A percentile compares a stretch with the other conserved stretches of the same genome.
Evolutionary conservation across 2,113 vertebrate genomes (phyloP).

Genomic region (Gadus macrocephalus): DNA sequence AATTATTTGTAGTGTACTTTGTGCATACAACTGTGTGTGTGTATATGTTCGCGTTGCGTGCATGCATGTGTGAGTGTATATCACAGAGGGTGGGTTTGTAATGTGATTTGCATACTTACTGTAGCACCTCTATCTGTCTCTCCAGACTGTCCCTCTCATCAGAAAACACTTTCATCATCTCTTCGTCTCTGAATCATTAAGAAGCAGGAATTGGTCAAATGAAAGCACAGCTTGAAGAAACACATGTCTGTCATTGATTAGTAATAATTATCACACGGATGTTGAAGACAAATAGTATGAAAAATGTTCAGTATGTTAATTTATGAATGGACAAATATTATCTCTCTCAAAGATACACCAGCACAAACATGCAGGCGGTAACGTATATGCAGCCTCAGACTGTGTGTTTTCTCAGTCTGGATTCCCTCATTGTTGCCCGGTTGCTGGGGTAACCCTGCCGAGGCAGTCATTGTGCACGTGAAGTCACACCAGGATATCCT

Average conservation of each 20-base stretch:
- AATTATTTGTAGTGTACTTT: neutral
- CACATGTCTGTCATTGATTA: neutral
- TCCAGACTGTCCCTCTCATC: slow-evolving; percentile 88
- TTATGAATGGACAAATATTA: neutral
- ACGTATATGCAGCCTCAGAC: neutral
- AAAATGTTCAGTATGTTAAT: no score
- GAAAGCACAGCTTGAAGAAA: slow-evolving; percentile 1
- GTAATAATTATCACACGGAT: no score
- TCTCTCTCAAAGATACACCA: neutral
- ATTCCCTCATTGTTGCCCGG: slow-evolving; percentile 28
- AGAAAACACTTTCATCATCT: slow-evolving; percentile 83
- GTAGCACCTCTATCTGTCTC: slow-evolving; percentile 91
- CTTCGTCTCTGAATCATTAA: slow-evolving; percentile 77
- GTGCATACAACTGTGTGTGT: neutral
- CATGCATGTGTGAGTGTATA: no score
- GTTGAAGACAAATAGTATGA: no score
- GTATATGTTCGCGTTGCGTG: neutral
- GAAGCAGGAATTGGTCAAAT: no score
- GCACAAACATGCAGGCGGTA: neutral
- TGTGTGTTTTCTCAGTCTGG: neutral
- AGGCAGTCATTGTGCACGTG: slow-evolving; percentile 56
- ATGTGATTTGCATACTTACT: slow-evolving; percentile 75
- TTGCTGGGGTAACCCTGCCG: slow-evolving; percentile 59
- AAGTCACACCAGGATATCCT: slow-evolving; percentile 77
- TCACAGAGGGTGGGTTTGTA: neutral